Conservation (phyloP, 2,113 vertebrate species). For the Callopanchax toddi region DNA sequence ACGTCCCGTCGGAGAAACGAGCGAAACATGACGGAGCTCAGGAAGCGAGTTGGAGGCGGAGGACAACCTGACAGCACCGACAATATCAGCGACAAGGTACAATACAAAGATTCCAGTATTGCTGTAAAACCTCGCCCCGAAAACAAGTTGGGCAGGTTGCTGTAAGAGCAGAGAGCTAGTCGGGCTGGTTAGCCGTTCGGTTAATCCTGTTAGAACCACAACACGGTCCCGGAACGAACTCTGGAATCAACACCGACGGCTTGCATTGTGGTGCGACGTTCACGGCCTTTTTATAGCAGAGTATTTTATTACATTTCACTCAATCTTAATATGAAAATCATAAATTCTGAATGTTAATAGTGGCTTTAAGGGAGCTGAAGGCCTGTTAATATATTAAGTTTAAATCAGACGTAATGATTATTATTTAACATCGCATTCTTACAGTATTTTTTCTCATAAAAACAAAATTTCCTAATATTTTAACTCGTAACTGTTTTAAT, state of each 20-base stretch:
- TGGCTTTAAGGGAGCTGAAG: no score
- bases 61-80: constrained; percentile 74
- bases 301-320: background rate
- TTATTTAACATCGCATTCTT: no score
- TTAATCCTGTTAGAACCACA: constrained; percentile 36
- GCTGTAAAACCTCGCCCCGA: background rate
- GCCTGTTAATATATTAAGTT: no score
- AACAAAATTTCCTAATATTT: no score
- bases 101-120: background rate
- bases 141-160: constrained; percentile 23
- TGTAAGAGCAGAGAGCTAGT: background rate
- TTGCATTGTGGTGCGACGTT: background rate
- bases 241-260: background rate
- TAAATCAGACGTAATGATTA: no score
- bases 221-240: background rate
- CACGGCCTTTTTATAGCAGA: background rate
- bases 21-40: constrained; percentile 79
- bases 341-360: background rate
- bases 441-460: no score
- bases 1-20: constrained; percentile 48
- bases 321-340: no score
- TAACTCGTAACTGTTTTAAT: no score
- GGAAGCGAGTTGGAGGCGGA: constrained; percentile 74
- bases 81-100: constrained; percentile 81
- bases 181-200: constrained; percentile 15